Evolutionary conservation across 2,113 vertebrate genomes (phyloP), one percentile per base, ranked within the genome.

Genomic region (Illadopsis cleaveri): DNA sequence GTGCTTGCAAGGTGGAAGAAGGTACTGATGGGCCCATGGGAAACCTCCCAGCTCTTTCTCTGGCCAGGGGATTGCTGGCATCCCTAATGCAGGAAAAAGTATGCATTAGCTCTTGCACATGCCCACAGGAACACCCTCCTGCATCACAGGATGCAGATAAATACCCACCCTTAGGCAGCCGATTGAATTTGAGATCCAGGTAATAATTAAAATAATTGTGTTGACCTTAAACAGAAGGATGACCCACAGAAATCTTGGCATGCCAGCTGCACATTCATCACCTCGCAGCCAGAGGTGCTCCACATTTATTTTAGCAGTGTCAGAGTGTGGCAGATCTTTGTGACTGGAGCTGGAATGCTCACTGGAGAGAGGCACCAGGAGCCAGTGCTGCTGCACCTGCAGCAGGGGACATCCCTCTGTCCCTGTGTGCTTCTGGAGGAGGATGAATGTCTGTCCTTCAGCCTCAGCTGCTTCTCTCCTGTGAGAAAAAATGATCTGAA

Each of bases 121-220:
- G 61, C 51, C 68, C 62, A 33, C 56, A 66, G 77, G 66, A 84
- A 70, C 13, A 8, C 21, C 57, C 33, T 79, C 23, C n/a, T 85
- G 73, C 61, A 35, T 86, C 78, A 19, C 27, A n/a, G 54, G 7
- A 2, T 60, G 83, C 51, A 40, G 66, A 70, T 76, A 54, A 92
- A 85, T 62, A 79, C 77, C 58, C 37, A 27, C 37, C 54, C 61
- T 50, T 35, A 58, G 82, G 76, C 8, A 18, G 71, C 62, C 1
- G 2, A 48, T 45, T 81, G 82, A 68, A 86, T 44, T 40, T 30
- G 73, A 84, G 86, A 89, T 62, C 33, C 82, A 62, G 66, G 40
- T 89, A 70, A 62, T 95, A 90, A 92, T 92, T 86, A 90, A 86
- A 94, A 90, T 90, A 66, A 86, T 75, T 86, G 54, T 54, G 30